phyloP scores from a whole-genome alignment of 2,888 invertebrate genomes.

The Eristalis tenax region DNA sequence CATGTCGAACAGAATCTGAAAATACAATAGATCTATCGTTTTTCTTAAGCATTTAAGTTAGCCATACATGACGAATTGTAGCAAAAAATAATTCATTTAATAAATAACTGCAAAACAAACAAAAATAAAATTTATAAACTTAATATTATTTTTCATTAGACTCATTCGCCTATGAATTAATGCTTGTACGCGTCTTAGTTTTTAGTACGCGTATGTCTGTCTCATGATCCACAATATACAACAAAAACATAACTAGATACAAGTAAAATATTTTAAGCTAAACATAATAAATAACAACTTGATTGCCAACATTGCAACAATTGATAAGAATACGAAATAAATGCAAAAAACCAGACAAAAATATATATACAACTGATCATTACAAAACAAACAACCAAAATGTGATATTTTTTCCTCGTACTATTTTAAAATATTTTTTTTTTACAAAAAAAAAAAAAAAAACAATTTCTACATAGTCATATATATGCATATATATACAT shows the following conservation, averaged over 20 bases:
- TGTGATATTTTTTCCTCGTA: conserved; percentile 73
- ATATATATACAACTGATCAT: conserved; percentile 65
- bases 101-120: conserved; percentile 40
- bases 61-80: conserved; percentile 51
- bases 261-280: conserved; percentile 20
- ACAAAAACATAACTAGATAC: conserved; percentile 4
- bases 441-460: neutral
- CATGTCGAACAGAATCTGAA: too few species aligned
- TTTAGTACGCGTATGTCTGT: conserved; percentile 42
- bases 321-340: conserved; percentile 13
- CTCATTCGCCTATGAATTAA: neutral
- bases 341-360: neutral
- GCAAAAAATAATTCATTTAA: conserved; percentile 2
- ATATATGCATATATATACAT: conserved; percentile 26
- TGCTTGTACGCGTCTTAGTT: conserved; percentile 49
- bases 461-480: conserved; percentile 62
- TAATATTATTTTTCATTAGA: conserved; percentile 46
- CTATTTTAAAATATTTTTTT: conserved; percentile 48
- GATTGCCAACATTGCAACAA: conserved; percentile 20
- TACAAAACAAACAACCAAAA: conserved; percentile 65
- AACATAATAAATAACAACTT: conserved; percentile 27
- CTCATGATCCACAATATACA: conserved; percentile 44
- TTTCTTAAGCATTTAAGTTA: conserved; percentile 45
- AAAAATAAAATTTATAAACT: conserved; percentile 41
- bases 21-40: neutral